Base-by-base conservation (phyloP, 2,888 invertebrate species). In the Cerastis rubricosa region DNA sequence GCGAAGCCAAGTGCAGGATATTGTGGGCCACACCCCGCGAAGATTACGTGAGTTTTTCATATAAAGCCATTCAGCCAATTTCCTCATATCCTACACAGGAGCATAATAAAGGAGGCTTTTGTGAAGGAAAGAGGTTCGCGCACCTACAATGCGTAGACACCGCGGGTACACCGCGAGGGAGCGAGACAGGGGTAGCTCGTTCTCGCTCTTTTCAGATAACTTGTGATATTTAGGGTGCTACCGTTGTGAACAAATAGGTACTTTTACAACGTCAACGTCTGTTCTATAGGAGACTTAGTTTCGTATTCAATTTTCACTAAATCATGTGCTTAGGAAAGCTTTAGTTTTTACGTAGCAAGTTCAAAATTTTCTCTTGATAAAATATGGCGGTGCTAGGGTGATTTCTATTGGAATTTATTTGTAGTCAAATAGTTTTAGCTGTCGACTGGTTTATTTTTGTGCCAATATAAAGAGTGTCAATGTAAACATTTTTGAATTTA, bases 1-100 rank as follows among this genome's bases (percentile, higher is more conserved):
- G 91, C 89, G 90, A 90, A 91, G 91, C 92, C 94, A 92, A 94
- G 93, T 94, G 93, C 92, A 93, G 93, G 92, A 94, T 95, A 96
- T 95, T 94, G 94, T 94, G 91, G 93, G 91, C 91, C 92, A 93
- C 92, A 93, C 93, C 94, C 92, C 89, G 90, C 92, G 92, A 93
- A 96, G 94, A 96, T 96, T 96, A 95, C 95, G 94, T 88, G 94
- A 95, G 94, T 95, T 96, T 96, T 96, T 96, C 94, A 95, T 96
- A 96, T 94, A 95, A 95, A 95, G 94, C 96, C 94, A 96, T 96
- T 95, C 94, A 95, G 94, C 95, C 96, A 96, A 96, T 96, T 96
- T 95, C 95, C 95, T 95, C 94, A 95, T 95, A 96, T 95, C 95
- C 95, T 94, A 95, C 94, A 95, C 93, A 94, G 93, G 92, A 94